Evolutionary conservation across 1,140 invertebrate genomes (phyloP), one percentile per base, ranked within the genome.

Genomic region (Anadara kagoshimensis): DNA sequence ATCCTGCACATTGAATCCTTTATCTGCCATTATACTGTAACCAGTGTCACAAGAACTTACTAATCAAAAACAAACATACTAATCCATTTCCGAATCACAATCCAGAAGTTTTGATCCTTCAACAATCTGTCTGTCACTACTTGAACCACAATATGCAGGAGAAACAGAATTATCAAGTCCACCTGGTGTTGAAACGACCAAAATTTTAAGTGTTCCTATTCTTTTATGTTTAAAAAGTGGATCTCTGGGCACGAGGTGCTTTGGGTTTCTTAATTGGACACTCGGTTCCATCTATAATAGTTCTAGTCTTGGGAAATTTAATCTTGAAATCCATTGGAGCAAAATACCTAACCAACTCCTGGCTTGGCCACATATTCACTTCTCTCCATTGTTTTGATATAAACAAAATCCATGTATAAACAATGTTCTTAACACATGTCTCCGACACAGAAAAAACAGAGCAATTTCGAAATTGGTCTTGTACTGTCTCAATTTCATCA

Each of bases 201-300:
- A 41, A 20, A 70, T 58, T 64, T 81, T 79, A 16, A 79, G n/a
- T n/a, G 58, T 78, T 78, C 58, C 77, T 67, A 57, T 86, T 85
- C 45, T 84, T 85, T 69, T 84, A 81, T 0, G 76, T 73, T 26
- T 78, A 85, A 68, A 83, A 86, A 18, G 82, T 83, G 59, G 78
- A 76, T 62, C 84, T 81, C 66, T 87, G 81, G 41, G 80, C 70
- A 49, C 58, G 71, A 56, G 78, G 76, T 70, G 68, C 68, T 22
- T 54, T 73, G n/a, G 71, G 69, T 59, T 73, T 73, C 70, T 69
- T 72, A 5, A 86, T 75, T 8, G 78, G 79, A 36, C 76, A 81
- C 77, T 86, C 81, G 29, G 78, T 81, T 12, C 64, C 75, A 80
- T 87, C 83, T 47, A 85, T 51, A 29, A 83, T 84, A 8, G 84